These are phyloP conservation scores for Apogon hyalosoma DNA, from an alignment of 2,797 vertebrate genomes.

Conservation along the genomic window DNA sequence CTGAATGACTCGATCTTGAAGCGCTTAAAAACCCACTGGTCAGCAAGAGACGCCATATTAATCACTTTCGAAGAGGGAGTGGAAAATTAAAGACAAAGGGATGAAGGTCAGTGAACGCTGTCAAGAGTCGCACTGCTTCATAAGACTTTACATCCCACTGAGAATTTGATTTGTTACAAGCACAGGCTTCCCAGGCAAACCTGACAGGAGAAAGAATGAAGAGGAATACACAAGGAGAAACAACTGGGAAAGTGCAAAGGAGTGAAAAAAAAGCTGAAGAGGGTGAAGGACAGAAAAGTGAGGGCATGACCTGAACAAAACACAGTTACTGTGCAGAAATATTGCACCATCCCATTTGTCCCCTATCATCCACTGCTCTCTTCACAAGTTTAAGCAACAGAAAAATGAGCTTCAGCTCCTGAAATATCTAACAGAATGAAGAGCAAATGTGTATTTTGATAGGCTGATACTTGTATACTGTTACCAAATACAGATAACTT, in stretches of 20 bases:
- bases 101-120: slow-evolving; percentile 1
- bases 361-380: slow-evolving; percentile 4
- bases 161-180: slow-evolving; percentile 2
- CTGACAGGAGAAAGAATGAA: slow-evolving; percentile 7
- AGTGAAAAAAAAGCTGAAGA: slow-evolving; percentile 14
- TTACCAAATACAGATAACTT: no score
- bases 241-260: slow-evolving; percentile 3
- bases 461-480: no score
- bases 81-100: slow-evolving; percentile 22
- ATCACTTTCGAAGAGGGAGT: slow-evolving; percentile 9
- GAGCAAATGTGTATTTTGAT: no score
- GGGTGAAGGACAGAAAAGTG: slow-evolving; percentile 32
- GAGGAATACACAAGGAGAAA: not conserved
- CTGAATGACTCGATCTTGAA: not conserved
- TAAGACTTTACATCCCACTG: not conserved
- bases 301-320: slow-evolving; percentile 15
- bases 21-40: slow-evolving; percentile 7
- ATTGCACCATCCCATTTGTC: slow-evolving; percentile 20
- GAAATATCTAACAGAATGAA: no score
- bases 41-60: slow-evolving; percentile 15
- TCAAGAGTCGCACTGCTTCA: not conserved
- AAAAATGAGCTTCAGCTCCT: no score
- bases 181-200: not conserved
- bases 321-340: slow-evolving; percentile 41
- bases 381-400: not conserved